Percentiles rank a stretch among this genome's conserved stretches.
Evolutionary conservation across 2,113 vertebrate species (phyloP).

Genomic region (Anolis sagrei): DNA sequence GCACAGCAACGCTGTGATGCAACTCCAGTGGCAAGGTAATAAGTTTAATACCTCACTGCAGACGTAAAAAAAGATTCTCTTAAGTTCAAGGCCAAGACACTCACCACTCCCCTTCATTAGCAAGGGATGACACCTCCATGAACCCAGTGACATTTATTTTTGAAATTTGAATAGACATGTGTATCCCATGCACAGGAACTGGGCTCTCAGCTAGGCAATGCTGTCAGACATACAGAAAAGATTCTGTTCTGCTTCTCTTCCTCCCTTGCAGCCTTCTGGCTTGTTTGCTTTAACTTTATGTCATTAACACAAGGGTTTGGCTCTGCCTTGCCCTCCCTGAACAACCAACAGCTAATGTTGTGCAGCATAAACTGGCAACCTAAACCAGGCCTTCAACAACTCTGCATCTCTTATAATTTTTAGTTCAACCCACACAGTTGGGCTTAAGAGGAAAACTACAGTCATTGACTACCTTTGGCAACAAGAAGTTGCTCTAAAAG

Average conservation of each 20-base stretch:
- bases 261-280: no score
- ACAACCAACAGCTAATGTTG: neutral
- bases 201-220: neutral
- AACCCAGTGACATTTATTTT: neutral
- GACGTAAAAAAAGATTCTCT: no score
- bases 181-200: neutral
- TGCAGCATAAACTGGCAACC: neutral
- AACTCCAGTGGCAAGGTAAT: no score
- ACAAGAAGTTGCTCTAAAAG: slow-evolving; percentile 15
- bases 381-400: neutral
- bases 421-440: neutral
- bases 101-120: neutral
- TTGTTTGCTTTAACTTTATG: neutral
- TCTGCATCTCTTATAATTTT: neutral
- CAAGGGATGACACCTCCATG: neutral
- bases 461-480: neutral
- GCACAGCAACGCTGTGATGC: no score
- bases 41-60: no score
- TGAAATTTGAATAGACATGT: neutral
- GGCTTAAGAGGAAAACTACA: slow-evolving; percentile 11
- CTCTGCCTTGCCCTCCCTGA: neutral
- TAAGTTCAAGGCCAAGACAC: neutral
- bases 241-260: neutral
- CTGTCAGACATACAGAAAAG: neutral
- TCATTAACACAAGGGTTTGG: neutral